Evolutionary conservation across 2,113 vertebrate genomes (phyloP).

Genomic region (Nannobrachium achirus): DNA sequence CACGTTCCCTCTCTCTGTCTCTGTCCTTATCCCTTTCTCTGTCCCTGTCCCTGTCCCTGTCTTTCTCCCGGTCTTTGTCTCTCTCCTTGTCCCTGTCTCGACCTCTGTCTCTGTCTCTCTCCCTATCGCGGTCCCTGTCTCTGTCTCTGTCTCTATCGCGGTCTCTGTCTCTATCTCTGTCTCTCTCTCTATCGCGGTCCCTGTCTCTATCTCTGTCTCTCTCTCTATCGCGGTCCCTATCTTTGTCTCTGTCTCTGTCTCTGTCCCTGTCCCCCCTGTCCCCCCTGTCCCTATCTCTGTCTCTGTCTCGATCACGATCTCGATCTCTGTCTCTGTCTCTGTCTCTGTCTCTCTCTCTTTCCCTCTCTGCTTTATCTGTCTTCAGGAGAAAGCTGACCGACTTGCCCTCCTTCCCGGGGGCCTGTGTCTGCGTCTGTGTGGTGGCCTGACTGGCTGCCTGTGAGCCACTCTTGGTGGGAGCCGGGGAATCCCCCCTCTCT

Average conservation of each 20-base stretch:
- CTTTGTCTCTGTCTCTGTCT: neutral
- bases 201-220: constrained; percentile 5
- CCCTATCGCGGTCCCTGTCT: neutral
- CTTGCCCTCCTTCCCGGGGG: constrained; percentile 76
- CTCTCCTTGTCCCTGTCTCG: constrained; percentile 37
- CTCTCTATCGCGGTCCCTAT: constrained; percentile 3
- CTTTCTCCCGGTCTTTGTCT: constrained; percentile 40
- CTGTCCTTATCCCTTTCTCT: constrained; percentile 13
- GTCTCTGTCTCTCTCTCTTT: constrained; percentile 72
- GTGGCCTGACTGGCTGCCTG: constrained; percentile 73
- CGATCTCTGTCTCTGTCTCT: constrained; percentile 48
- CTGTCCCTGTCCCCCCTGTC: constrained; percentile 32
- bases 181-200: neutral
- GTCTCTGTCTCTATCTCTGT: constrained; percentile 3
- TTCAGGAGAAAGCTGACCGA: constrained; percentile 80
- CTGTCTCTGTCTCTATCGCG: neutral
- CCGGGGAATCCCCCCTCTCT: constrained; percentile 81
- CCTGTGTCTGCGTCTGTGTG: constrained; percentile 75
- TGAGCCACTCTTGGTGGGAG: constrained; percentile 80
- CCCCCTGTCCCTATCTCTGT: constrained; percentile 28
- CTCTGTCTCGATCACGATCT: constrained; percentile 43
- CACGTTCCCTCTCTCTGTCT: constrained; percentile 30
- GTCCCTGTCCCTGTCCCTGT: constrained; percentile 35
- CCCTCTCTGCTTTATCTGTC: constrained; percentile 77
- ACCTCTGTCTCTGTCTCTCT: neutral